These are phyloP conservation scores for Hafferia zeledoni DNA, from an alignment of 2,797 vertebrate species.

Conservation along the genomic window DNA sequence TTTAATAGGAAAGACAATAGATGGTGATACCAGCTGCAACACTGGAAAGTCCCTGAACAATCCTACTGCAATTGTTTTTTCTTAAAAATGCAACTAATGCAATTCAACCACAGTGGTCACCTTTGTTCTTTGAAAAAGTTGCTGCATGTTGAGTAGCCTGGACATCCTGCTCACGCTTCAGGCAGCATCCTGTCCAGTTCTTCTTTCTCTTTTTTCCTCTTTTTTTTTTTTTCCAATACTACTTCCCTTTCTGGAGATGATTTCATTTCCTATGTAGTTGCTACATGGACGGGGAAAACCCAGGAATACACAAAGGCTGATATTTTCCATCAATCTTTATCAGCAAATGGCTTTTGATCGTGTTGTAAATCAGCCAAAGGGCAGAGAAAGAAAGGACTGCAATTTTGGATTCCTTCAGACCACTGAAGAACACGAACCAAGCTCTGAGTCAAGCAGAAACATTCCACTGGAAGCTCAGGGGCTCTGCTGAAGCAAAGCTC, in stretches of 20 bases:
- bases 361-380: background rate
- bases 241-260: slow-evolving; percentile 45
- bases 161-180: background rate
- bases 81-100: background rate
- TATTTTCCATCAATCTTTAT: background rate
- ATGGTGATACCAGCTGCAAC: background rate
- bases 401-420: background rate
- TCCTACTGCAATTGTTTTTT: background rate
- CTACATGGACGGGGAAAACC: background rate
- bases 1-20: background rate
- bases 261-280: slow-evolving; percentile 25
- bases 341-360: background rate
- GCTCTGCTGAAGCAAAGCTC: background rate
- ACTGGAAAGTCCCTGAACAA: slow-evolving; percentile 42
- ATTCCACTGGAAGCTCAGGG: background rate
- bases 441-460: background rate
- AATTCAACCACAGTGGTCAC: background rate
- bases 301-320: background rate
- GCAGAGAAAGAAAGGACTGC: background rate
- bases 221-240: background rate
- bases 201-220: background rate
- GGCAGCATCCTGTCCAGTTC: background rate
- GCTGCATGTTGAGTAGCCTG: background rate
- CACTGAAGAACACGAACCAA: background rate
- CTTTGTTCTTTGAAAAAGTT: background rate